These are phyloP conservation scores for Drosophila glabriapex DNA, from an alignment of 2,888 invertebrate genomes.

Conservation along the genomic window DNA sequence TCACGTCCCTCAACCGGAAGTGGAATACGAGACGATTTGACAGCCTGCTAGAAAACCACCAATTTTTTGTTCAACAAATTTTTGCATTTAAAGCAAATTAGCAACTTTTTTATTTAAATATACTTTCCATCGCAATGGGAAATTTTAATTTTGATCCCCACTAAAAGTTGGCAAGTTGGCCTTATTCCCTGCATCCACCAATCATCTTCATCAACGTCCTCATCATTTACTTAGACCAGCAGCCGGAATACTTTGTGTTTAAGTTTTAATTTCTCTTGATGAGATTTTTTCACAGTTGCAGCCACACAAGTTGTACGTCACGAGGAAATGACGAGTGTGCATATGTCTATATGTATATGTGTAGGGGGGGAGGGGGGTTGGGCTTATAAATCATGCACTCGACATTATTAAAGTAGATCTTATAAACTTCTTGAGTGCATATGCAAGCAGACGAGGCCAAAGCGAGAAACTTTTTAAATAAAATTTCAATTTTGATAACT, in stretches of 20 bases:
- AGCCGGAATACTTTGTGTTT: constrained; percentile 57
- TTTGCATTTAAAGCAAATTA: background rate
- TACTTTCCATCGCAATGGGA: background rate
- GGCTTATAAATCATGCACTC: constrained; percentile 71
- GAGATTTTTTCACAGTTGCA: constrained; percentile 58
- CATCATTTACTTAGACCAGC: constrained; percentile 51
- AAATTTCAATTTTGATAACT: constrained; percentile 82
- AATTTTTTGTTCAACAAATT: background rate
- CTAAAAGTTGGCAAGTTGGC: background rate
- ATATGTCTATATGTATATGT: background rate
- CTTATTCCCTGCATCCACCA: background rate
- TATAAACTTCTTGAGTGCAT: constrained; percentile 74
- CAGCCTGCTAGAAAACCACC: background rate
- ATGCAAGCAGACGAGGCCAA: constrained; percentile 46
- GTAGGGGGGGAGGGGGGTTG: background rate
- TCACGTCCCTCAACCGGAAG: background rate
- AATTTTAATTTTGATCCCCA: background rate
- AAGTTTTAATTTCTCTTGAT: constrained; percentile 78
- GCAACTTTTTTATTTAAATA: background rate
- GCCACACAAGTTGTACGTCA: constrained; percentile 21
- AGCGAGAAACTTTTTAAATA: constrained; percentile 75
- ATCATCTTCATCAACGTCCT: constrained; percentile 38
- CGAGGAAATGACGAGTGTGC: background rate
- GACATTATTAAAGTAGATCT: constrained; percentile 79
- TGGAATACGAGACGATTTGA: background rate